Percentiles rank a stretch among this genome's conserved stretches.
These are phyloP conservation scores for Takifugu ocellatus DNA, from an alignment of 2,797 vertebrate species.

Conservation along the genomic window DNA sequence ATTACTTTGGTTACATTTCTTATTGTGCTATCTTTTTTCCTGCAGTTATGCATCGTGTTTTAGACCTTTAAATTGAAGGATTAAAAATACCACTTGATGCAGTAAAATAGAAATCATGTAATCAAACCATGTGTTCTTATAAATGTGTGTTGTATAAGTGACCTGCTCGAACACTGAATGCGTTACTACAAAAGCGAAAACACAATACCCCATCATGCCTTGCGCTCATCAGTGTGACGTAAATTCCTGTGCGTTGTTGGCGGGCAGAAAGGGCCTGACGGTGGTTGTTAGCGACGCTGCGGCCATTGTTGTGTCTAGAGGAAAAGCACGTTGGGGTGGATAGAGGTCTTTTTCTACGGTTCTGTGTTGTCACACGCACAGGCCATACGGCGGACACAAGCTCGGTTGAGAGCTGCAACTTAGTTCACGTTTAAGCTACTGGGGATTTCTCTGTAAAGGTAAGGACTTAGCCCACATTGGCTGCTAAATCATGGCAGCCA, in stretches of 20 bases:
- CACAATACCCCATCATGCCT: constrained; percentile 29
- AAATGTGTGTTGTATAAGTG: no score
- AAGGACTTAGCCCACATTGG: constrained; percentile 36
- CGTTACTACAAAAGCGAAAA: not conserved
- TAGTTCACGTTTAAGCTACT: constrained; percentile 2
- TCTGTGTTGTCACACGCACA: no score
- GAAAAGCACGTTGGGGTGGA: constrained; percentile 8
- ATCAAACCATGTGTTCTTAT: not conserved
- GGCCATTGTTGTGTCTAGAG: constrained; percentile 48
- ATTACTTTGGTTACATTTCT: no score
- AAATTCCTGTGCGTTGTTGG: constrained; percentile 61
- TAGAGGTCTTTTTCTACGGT: no score
- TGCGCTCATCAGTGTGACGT: constrained; percentile 7
- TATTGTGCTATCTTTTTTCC: not conserved
- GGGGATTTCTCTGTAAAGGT: constrained; percentile 49
- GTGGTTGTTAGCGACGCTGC: constrained; percentile 47
- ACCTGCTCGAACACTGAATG: no score
- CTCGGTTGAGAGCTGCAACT: no score
- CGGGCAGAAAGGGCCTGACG: constrained; percentile 57
- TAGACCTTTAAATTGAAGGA: not conserved
- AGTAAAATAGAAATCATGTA: not conserved
- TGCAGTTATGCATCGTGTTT: no score
- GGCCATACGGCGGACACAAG: no score
- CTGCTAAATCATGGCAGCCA: constrained; percentile 38
- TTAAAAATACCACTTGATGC: not conserved